Base-by-base conservation (phyloP, 1,140 invertebrate genomes). In the Harpegnathos saltator region DNA sequence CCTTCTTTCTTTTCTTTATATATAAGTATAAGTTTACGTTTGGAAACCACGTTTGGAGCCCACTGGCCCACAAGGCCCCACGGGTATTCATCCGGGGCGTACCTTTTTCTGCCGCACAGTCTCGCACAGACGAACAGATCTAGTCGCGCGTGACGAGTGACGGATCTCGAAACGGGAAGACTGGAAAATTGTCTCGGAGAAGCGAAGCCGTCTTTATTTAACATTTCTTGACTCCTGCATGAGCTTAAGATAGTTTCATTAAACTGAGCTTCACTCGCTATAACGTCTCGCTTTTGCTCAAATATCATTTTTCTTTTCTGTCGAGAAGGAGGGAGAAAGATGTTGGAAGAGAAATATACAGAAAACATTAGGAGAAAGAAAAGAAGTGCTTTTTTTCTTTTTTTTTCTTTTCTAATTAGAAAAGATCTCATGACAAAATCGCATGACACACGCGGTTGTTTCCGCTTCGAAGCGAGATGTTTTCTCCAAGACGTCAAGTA, bases 1-100 rank as follows among this genome's bases (percentile, higher is more conserved):
- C 44, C 56, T 69, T 77, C 66, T 80, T 71, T 56, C 54, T 80
- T 89, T 85, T 80, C 38, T 52, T 29, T 26, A 56, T 77, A 65
- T 80, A 78, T 87, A 89, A 82, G 74, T 82, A 82, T 89, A 89
- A 89, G 89, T 89, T 89, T 87, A 89, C 87, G 88, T 89, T 89
- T 89, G 85, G 62, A 87, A 90, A 86, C 86, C 85, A 75, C 89
- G 82, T 89, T 89, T 89, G 85, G 62, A 87, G 89, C 85, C 86
- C 85, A 75, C 89, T 77, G 81, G 52, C 33, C 52, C 65, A 19
- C 69, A 81, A 84, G 83, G 54, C 75, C 72, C 72, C 62, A 52
- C 74, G 62, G n/a, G 82, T 82, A 90, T 90, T 90, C 85, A 89
- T 85, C 61, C 59, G 50, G 62, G 84, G 71, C 85, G 71, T 85